Base-by-base conservation (phyloP, 2,797 vertebrate species). In the Aselliscus stoliczkanus region DNA sequence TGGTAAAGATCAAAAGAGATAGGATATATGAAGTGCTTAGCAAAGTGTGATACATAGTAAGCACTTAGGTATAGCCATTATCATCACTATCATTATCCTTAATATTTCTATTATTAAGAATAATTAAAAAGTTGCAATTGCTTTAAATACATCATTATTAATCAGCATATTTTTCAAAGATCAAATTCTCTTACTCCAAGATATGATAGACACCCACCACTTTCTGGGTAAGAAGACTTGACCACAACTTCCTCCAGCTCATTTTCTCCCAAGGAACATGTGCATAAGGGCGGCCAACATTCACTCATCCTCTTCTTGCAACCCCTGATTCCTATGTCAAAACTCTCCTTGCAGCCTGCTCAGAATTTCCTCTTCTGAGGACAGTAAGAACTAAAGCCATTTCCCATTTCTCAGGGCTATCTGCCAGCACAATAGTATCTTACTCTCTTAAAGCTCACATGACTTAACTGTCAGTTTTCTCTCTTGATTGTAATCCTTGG, bases 351-450 rank as follows among this genome's bases (percentile, higher is more conserved):
- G 34, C 29, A 89, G 44, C 80, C 75, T 91, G 67, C 79, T 90
- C 84, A 70, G 62, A 70, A 84, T 96, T 97, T 98, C 96, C 96
- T 97, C 95, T 95, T 96, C 85, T 92, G 83, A 94, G 39, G 56
- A 87, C 75, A 44, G 0, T 73, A 76, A 95, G 69, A 97, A 96
- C 70, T 67, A 65, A 95, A 94, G 81, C 37, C 83, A 96, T 97
- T 97, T 97, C 96, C 97, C 94, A 97, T 96, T 97, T 97, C 76
- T 96, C 91, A 85, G 70, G 73, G 96, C 75, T 95, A 93, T 94
- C 94, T 94, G 90, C 72, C 62, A 88, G 88, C 96, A 94, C 75
- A 56, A 58, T 86, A 82, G 37, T 97, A 88, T 94, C 94, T 96
- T 96, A 82, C 79, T 84, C 72, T 96, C 83, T 97, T 81, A 79